These are phyloP conservation scores for Mimas tiliae DNA, from an alignment of 2,888 invertebrate genomes.

Conservation along the genomic window DNA sequence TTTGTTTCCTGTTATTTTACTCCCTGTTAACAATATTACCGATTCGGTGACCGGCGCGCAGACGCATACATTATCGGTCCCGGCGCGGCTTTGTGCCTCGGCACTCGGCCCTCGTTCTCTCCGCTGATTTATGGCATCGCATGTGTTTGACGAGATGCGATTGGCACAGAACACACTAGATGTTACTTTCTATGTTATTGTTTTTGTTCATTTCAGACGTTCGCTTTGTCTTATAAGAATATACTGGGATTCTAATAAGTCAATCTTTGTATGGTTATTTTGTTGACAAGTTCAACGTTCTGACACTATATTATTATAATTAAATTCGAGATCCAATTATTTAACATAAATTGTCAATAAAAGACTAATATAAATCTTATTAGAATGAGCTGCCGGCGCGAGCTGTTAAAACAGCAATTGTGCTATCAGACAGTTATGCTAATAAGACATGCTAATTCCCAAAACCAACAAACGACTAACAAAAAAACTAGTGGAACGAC, in stretches of 20 bases:
- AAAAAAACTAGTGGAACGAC: conserved; percentile 59
- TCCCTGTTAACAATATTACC: conserved; percentile 83
- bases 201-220: conserved; percentile 23
- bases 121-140: conserved; percentile 64
- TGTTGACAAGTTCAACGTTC: neutral
- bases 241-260: neutral
- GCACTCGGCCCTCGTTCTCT: conserved; percentile 38
- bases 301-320: neutral
- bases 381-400: conserved; percentile 24
- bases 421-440: conserved; percentile 80
- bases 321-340: neutral
- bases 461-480: conserved; percentile 80
- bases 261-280: neutral
- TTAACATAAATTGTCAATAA: neutral
- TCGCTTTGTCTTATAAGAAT: conserved; percentile 18
- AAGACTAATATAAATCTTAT: neutral
- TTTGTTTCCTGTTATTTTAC: conserved; percentile 77
- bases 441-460: conserved; percentile 84
- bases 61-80: conserved; percentile 75
- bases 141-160: conserved; percentile 36
- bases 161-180: conserved; percentile 13
- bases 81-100: conserved; percentile 49
- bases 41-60: conserved; percentile 73
- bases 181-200: conserved; percentile 17
- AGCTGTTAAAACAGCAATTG: conserved; percentile 78